Evolutionary conservation across 2,888 invertebrate species (phyloP).

Genomic region (Sinelater perroti): DNA sequence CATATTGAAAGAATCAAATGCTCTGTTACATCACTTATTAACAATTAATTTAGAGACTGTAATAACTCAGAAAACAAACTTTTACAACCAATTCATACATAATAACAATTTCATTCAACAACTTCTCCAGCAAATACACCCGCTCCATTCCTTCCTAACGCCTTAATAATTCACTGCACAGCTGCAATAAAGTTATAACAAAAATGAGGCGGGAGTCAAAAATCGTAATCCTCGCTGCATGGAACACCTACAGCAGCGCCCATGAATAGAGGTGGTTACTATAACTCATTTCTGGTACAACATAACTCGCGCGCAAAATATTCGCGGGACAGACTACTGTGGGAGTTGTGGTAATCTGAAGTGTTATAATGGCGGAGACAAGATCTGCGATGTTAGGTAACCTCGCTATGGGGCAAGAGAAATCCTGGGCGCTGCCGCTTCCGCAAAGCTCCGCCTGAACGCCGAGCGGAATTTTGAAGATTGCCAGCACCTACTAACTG

Average conservation of each 20-base stretch:
- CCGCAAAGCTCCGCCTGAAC: constrained; percentile 32
- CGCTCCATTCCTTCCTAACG: neutral
- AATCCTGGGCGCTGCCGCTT: constrained; percentile 40
- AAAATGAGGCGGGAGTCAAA: constrained; percentile 13
- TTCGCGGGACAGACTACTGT: constrained; percentile 33
- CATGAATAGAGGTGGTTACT: constrained; percentile 14
- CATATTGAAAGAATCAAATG: too few relatives aligned
- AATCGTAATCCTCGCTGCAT: constrained; percentile 16
- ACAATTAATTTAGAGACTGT: too few relatives aligned
- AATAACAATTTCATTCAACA: too few relatives aligned
- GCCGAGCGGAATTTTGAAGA: neutral
- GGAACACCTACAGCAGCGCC: constrained; percentile 25
- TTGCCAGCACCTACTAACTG: too few relatives aligned
- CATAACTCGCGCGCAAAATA: constrained; percentile 27
- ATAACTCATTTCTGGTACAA: constrained; percentile 28
- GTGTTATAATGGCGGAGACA: constrained; percentile 27
- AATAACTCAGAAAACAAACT: too few relatives aligned
- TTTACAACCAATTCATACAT: too few relatives aligned
- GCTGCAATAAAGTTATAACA: constrained; percentile 23
- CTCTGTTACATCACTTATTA: too few relatives aligned
- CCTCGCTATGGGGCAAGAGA: constrained; percentile 42
- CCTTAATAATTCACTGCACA: constrained; percentile 10
- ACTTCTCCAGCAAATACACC: too few relatives aligned
- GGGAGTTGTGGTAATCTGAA: constrained; percentile 39
- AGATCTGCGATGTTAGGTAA: constrained; percentile 40